phyloP scores from a whole-genome alignment of 2,797 vertebrate species.

The Notolepis coatsorum region DNA sequence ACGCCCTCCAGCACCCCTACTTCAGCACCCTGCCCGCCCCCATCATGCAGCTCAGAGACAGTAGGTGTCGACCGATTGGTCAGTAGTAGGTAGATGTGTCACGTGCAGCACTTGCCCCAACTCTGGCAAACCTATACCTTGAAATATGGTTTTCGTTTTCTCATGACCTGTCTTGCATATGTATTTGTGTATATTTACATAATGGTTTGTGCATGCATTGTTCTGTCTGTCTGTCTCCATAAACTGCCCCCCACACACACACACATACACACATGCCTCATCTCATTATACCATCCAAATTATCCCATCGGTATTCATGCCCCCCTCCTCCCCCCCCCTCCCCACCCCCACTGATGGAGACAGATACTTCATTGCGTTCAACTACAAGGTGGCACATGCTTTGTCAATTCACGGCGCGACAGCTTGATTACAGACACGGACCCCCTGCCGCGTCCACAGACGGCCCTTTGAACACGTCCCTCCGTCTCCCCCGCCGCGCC shows the following conservation, averaged over 20 bases:
- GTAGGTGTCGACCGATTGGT: conserved; percentile 75
- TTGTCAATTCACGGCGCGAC: background rate
- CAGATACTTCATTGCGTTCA: background rate
- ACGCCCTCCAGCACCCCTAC: conserved; percentile 83
- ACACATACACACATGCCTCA: too few relatives aligned
- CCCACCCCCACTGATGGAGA: background rate
- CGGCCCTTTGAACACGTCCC: conserved; percentile 8
- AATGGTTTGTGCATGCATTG: too few relatives aligned
- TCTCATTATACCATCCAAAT: background rate
- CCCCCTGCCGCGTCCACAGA: conserved; percentile 17
- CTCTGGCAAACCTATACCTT: too few relatives aligned
- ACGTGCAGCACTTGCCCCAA: too few relatives aligned
- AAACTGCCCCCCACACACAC: too few relatives aligned
- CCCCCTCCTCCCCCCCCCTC: background rate
- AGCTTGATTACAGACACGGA: conserved; percentile 13
- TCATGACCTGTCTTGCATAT: background rate
- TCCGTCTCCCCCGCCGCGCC: background rate
- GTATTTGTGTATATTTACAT: background rate
- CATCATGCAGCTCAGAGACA: conserved; percentile 84
- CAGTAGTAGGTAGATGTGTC: too few relatives aligned
- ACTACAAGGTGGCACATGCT: conserved; percentile 7
- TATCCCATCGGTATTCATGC: background rate
- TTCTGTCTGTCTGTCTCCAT: too few relatives aligned
- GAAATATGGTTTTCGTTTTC: too few relatives aligned
- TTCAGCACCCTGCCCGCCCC: conserved; percentile 87